Conservation (phyloP, 2,888 invertebrate species). For the Loripinus fragilis region DNA sequence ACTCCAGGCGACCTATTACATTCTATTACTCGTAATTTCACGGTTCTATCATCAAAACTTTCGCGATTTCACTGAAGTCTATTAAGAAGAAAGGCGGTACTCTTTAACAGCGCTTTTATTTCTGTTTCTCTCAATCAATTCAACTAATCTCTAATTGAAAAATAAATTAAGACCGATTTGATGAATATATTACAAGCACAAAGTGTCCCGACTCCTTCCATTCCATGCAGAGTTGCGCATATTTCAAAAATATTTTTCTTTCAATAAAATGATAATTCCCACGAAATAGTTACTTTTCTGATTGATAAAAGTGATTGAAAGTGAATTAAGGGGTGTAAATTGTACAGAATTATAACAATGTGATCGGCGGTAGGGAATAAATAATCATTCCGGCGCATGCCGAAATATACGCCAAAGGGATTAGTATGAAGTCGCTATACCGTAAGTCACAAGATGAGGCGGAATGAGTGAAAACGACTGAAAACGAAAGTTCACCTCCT, state of each 20-base stretch:
- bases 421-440: slow-evolving; percentile 14
- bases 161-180: no score
- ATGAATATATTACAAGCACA: no score
- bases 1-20: no score
- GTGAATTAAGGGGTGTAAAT: slow-evolving; percentile 18
- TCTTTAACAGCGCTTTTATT: no score
- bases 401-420: slow-evolving; percentile 16
- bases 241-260: slow-evolving; percentile 12
- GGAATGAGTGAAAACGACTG: no score
- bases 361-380: slow-evolving; percentile 6
- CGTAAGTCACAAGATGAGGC: neutral
- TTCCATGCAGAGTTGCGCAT: slow-evolving; percentile 6
- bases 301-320: slow-evolving; percentile 20
- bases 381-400: slow-evolving; percentile 23
- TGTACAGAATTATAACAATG: slow-evolving; percentile 13
- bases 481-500: no score
- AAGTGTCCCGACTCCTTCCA: neutral
- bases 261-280: slow-evolving; percentile 8
- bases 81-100: no score
- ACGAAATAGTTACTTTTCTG: slow-evolving; percentile 20
- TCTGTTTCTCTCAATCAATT: no score
- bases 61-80: no score
- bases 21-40: no score
- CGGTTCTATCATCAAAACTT: no score
- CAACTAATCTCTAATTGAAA: no score